Conservation (phyloP, 2,113 vertebrate genomes). For the Atherinomorus stipes region DNA sequence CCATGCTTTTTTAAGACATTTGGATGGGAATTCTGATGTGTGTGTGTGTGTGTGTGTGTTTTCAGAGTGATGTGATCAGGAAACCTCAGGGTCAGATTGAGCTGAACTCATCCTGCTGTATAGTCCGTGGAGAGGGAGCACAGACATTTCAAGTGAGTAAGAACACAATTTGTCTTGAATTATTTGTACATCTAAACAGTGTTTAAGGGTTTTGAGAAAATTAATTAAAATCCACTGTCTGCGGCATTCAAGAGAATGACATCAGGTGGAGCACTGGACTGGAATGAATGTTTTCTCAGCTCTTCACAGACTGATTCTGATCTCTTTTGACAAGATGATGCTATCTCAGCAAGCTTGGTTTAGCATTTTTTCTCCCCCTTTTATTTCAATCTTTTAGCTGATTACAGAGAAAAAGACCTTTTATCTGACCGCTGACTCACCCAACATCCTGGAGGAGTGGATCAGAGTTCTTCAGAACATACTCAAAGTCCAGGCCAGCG, state of each 20-base stretch:
- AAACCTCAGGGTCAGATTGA: conserved; percentile 92
- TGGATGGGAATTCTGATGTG: conserved; percentile 1
- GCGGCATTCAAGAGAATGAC: conserved; percentile 66
- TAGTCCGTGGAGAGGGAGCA: conserved; percentile 88
- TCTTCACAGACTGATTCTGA: conserved; percentile 58
- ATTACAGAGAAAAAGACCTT: conserved; percentile 91
- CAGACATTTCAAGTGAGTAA: conserved; percentile 89
- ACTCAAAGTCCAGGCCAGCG: conserved; percentile 88
- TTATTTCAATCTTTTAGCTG: conserved; percentile 76
- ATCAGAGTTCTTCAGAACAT: conserved; percentile 90
- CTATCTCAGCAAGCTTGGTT: conserved; percentile 39
- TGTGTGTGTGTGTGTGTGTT: conserved; percentile 10
- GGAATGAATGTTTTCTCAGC: conserved; percentile 67
- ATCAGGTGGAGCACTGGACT: conserved; percentile 54
- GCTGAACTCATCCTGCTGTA: conserved; percentile 88
- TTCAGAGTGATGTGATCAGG: conserved; percentile 89
- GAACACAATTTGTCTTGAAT: conserved; percentile 4
- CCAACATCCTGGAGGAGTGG: conserved; percentile 93
- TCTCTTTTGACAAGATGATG: conserved; percentile 45
- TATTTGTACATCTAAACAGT: not conserved
- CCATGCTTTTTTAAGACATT: not conserved
- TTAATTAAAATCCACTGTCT: not conserved
- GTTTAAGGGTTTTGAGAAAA: not conserved
- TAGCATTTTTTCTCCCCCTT: conserved; percentile 13
- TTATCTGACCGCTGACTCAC: conserved; percentile 91